Evolutionary conservation across 1,140 invertebrate genomes (phyloP).

Genomic region (Calliopsis andreniformis): DNA sequence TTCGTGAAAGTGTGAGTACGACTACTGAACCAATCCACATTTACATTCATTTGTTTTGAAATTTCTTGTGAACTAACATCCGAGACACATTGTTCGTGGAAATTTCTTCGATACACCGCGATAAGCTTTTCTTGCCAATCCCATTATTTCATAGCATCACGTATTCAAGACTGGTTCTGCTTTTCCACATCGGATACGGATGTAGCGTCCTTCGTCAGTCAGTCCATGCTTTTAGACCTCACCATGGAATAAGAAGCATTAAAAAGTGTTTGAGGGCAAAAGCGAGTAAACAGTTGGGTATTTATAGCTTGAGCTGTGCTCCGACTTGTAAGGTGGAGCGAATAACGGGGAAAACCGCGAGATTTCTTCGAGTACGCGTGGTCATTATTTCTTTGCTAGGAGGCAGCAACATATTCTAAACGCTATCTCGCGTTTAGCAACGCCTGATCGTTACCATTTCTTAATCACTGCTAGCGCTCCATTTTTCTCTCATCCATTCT

Average conservation of each 20-base stretch:
- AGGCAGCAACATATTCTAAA: background rate
- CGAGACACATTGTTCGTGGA: background rate
- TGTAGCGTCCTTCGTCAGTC: background rate
- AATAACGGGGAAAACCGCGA: constrained; percentile 65
- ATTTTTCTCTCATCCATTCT: background rate
- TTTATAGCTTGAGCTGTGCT: constrained; percentile 63
- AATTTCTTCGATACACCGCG: background rate
- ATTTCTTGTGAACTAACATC: no score
- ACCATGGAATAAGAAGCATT: constrained; percentile 59
- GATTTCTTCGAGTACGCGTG: constrained; percentile 27
- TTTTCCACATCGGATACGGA: constrained; percentile 21
- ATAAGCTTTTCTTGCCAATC: constrained; percentile 10
- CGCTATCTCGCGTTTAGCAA: background rate
- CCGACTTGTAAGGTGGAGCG: constrained; percentile 60
- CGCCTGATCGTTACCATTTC: background rate
- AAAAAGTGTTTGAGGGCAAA: constrained; percentile 68
- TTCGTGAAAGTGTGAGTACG: no score
- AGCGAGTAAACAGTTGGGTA: constrained; percentile 70
- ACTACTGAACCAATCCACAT: no score
- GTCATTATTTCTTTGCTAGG: background rate
- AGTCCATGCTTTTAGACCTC: constrained; percentile 42
- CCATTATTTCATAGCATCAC: background rate
- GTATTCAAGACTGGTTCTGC: background rate
- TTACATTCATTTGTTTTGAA: no score
- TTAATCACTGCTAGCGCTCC: background rate